phyloP scores from a whole-genome alignment of 1,140 invertebrate species.

The Meloidogyne hapla region DNA sequence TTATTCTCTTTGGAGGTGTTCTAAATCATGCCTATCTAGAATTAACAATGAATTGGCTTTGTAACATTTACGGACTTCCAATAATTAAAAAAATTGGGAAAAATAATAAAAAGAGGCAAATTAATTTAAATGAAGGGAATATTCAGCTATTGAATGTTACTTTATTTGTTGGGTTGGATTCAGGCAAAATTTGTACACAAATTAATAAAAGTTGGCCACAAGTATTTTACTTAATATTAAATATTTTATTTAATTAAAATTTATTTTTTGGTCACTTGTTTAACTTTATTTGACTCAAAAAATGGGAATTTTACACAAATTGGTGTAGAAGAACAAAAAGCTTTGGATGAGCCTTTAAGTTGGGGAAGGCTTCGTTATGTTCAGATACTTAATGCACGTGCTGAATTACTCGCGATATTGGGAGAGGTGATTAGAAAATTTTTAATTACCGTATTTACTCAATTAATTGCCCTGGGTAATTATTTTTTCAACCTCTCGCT shows the following conservation, averaged over 20 bases:
- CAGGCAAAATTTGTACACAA: constrained; percentile 29
- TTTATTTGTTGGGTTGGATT: constrained; percentile 43
- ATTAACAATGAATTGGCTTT: constrained; percentile 58
- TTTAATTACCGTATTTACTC: too few species aligned
- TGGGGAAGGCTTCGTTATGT: constrained; percentile 54
- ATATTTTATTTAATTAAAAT: neutral
- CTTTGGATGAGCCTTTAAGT: constrained; percentile 41
- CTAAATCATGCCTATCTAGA: constrained; percentile 54
- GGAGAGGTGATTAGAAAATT: constrained; percentile 40
- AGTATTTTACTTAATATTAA: neutral
- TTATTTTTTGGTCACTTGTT: constrained; percentile 38
- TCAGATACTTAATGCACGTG: constrained; percentile 46
- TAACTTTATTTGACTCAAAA: constrained; percentile 27
- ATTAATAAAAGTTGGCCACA: constrained; percentile 47
- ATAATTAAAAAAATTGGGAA: neutral
- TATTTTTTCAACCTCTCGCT: too few species aligned
- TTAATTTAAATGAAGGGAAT: constrained; percentile 28
- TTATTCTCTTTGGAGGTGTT: constrained; percentile 49
- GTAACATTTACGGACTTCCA: constrained; percentile 46
- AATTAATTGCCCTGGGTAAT: too few species aligned
- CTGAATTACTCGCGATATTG: constrained; percentile 38
- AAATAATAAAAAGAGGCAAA: neutral
- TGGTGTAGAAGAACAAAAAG: constrained; percentile 11
- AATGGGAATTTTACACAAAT: neutral
- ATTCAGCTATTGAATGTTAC: constrained; percentile 31